Percentiles rank a stretch among this genome's conserved stretches.
Evolutionary conservation across 2,113 vertebrate species (phyloP).

Genomic region (Trematocara variabile): DNA sequence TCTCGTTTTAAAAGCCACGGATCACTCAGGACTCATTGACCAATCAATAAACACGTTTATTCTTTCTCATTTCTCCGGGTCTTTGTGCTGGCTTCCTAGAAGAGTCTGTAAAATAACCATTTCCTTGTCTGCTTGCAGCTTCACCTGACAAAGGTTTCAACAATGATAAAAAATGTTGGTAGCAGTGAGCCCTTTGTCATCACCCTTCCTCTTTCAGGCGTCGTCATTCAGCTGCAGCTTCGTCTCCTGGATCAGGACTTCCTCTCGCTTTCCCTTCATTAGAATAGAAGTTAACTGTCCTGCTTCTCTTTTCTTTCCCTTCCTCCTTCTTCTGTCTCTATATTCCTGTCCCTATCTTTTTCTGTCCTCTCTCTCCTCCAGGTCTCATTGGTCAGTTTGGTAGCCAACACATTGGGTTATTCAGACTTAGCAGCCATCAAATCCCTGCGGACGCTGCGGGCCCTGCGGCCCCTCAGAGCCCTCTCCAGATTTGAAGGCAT

Average conservation of each 20-base stretch:
- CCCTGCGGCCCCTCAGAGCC: conserved; percentile 90
- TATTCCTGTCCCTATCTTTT: not conserved
- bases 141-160: not conserved
- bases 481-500: conserved; percentile 97
- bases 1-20: not conserved
- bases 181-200: not conserved
- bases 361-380: conserved; percentile 47
- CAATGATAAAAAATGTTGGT: not conserved
- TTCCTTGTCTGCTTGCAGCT: not conserved
- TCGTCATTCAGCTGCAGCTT: not conserved
- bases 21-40: not conserved
- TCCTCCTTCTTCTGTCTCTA: not conserved
- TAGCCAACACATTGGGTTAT: conserved; percentile 89
- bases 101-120: not conserved
- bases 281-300: conserved; percentile 15
- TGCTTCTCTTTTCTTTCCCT: not conserved
- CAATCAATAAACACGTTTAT: not conserved
- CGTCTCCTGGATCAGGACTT: not conserved
- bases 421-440: conserved; percentile 97
- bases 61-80: not conserved
- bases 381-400: conserved; percentile 93
- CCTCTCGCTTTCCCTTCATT: not conserved
- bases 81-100: not conserved
- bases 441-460: conserved; percentile 91
- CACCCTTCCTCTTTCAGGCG: not conserved